Evolutionary conservation across 2,888 invertebrate genomes (phyloP), one percentile per base, ranked within the genome.

Genomic region (Cyrtodaria siliqua): DNA sequence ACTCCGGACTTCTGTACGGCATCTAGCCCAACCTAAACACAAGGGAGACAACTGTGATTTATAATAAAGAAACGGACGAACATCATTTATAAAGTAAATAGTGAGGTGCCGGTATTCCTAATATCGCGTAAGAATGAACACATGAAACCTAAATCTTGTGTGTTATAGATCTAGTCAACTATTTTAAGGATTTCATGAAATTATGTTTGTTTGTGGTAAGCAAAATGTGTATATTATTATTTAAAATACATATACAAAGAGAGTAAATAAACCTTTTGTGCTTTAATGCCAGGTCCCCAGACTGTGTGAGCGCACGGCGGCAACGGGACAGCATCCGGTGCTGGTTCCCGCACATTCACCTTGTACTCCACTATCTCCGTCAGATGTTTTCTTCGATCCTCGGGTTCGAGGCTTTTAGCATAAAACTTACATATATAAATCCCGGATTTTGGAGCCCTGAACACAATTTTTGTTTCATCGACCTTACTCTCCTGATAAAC

Each of bases 311-410:
- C 73, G 52, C 85, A 86, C 18, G 69, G 75, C 2, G 85, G 84
- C 12, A 86, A 64, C 24, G 84, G 84, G 8, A 81, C 84, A 23
- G 84, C 84, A 57, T 86, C 85, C 14, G 76, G 67, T 6, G 83
- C 83, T 44, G 83, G 67, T 71, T 74, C 79, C 68, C 68, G 68
- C 2, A 84, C 83, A 16, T 81, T 77, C 1, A 86, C 76, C 47
- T 79, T 83, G 61, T 86, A 86, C 27, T 84, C 84, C 4, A 86
- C 77, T 20, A 86, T 79, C 55, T 86, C 85, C 9, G 79, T 75
- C 55, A 86, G 60, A 24, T 81, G 79, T 20, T 78, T 77, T 27
- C 63, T 79, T 2, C 56, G 69, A n/a, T 78, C 75, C 14, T 76
- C 75, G 24, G 67, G 56, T 53, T 82, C 77, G 52, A 82, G 23